Evolutionary conservation across 2,113 vertebrate species (phyloP), one percentile per base, ranked within the genome.

Genomic region (Melanostigma gelatinosum): DNA sequence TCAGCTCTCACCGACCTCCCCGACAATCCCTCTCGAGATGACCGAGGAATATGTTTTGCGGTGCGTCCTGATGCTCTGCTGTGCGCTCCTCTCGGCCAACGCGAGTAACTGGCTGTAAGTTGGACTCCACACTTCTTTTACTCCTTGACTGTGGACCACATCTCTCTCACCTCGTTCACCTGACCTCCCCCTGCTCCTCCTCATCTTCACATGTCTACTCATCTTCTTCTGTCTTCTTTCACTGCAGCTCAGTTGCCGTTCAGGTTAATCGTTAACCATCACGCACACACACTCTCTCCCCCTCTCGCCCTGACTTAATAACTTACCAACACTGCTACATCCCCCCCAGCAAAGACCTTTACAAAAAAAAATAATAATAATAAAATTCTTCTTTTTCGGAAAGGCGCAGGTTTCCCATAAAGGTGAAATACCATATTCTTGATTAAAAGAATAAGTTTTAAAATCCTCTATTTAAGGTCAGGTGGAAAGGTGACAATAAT

Each of bases 41-140:
- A 96, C 95, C 88, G 96, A 96, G 92, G 96, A 96, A 85, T 96
- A 95, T 92, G 96, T 95, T 81, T 89, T 97, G 93, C 97, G 97
- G 85, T 97, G 97, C 85, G 93, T 97, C 94, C 96, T 98, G 96
- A 96, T 98, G 93, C 96, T 99, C 87, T 96, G 97, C 95, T 96
- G 98, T 76, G 97, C 96, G 82, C 96, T 98, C 86, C 96, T 98
- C 94, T 97, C 97, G 58, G 97, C 97, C 91, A 96, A 97, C 92
- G 97, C 97, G 80, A 98, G 97, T 95, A 99, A 98, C 96, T 99
- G 97, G 97, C 95, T 99, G 97, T 98, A 96, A 98, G 97, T 99
- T 72, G 32, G 61, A 87, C 61, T 84, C 68, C 34, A 40, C 48
- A 36, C 57, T 72, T 44, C 57, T 61, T 16, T n/a, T 52, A 6